Base-by-base conservation (phyloP, 2,888 invertebrate species). In the Xestia xanthographa region DNA sequence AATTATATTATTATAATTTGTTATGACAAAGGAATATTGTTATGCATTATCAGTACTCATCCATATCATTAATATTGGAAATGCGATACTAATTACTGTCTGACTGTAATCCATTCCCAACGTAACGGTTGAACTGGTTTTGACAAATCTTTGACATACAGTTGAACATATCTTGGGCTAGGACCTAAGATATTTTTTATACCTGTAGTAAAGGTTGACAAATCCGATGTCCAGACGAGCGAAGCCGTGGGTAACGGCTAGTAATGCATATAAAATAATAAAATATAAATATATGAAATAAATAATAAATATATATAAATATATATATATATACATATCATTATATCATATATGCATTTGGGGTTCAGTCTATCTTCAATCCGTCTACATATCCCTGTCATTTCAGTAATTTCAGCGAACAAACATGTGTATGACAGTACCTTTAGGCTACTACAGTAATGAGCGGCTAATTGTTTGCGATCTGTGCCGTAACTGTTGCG, bases 401-500 rank as follows among this genome's bases (percentile, higher is more conserved):
- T 22, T 43, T 66, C 41, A 50, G 26, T 48, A 74, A 50, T 22
- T 60, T 43, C 34, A 50, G 60, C 29, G 20, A 77, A 29, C 26
- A 38, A 43, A 26, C 41, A 72, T 69, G n/a, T 80, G 63, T 67
- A 34, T 45, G 48, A 63, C 63, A 62, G n/a, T 45, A 78, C 68
- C 66, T 67, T 60, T 45, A 74, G 45, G 50, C 45, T 74, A 48
- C 26, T 41, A 41, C 53, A 5, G 38, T 65, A 73, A 82, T 77
- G 60, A 77, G 67, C 62, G 22, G 66, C 56, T 56, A 82, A 83
- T 68, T 73, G 72, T 70, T 82, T 68, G 77, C 78, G 53, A 67
- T 70, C 50, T 29, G 12, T 66, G 38, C 62, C 11, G n/a, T 58
- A 38, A 85, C 38, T 45, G 56, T 82, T 29, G 38, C 72, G 60